Evolutionary conservation across 2,888 invertebrate species (phyloP).

Genomic region (Andrena haemorrhoa): DNA sequence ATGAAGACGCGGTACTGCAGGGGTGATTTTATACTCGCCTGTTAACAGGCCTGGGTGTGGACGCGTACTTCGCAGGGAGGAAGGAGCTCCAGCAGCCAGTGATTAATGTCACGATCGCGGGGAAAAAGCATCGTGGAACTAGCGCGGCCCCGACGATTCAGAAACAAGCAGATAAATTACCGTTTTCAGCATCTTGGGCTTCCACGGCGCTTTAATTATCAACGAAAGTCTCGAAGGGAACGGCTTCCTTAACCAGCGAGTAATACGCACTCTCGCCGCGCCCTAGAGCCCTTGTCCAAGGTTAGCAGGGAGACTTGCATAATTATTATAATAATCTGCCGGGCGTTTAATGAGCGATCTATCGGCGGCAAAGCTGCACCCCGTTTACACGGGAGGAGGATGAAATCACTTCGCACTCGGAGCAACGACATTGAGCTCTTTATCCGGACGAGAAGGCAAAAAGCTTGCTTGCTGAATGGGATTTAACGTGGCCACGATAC

Average conservation of each 20-base stretch:
- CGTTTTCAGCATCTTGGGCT: slow-evolving; percentile 35
- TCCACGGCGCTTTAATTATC: slow-evolving; percentile 44
- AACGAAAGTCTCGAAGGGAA: slow-evolving; percentile 21
- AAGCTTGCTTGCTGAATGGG: not conserved
- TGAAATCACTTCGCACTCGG: slow-evolving; percentile 31
- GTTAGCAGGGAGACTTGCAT: slow-evolving; percentile 48
- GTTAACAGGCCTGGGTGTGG: slow-evolving; percentile 4
- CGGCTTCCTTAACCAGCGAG: slow-evolving; percentile 39
- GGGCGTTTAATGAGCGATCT: slow-evolving; percentile 34
- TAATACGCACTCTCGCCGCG: slow-evolving; percentile 31
- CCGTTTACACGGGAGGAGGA: not conserved
- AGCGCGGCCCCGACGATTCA: slow-evolving; percentile 25
- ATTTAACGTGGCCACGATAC: not conserved
- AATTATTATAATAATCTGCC: slow-evolving; percentile 51
- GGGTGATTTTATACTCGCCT: not conserved
- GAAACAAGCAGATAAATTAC: slow-evolving; percentile 41
- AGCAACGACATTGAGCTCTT: not conserved
- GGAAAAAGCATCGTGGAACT: not conserved
- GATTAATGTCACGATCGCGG: slow-evolving; percentile 39
- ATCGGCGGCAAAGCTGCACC: not conserved
- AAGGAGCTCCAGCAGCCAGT: slow-evolving; percentile 10
- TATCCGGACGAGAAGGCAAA: not conserved
- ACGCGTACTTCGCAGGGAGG: not conserved
- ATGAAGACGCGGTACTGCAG: not conserved
- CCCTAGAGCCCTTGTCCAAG: slow-evolving; percentile 46